phyloP scores from a whole-genome alignment of 35 echinoderm and acorn worm species.

The Hemicentrotus pulcherrimus region DNA sequence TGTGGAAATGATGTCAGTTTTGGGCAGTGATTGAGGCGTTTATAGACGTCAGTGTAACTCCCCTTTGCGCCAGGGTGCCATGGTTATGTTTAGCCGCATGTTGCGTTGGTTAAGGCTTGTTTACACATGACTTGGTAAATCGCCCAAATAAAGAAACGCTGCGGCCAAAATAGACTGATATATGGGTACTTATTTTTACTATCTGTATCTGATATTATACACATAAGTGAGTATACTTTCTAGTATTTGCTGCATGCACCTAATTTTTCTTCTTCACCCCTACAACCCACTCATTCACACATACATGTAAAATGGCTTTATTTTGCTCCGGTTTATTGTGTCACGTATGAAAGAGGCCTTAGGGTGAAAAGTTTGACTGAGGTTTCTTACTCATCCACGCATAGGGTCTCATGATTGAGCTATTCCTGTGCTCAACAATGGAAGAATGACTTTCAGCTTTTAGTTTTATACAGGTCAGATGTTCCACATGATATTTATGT shows the following conservation, averaged over 20 bases:
- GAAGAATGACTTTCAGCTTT: neutral
- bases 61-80: neutral
- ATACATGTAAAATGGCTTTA: no score
- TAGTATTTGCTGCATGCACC: no score
- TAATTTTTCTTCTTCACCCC: no score
- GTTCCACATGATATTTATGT: no score
- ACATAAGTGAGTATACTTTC: no score
- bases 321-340: neutral
- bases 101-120: neutral
- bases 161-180: no score
- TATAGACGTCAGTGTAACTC: neutral
- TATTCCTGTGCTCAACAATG: neutral
- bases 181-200: no score
- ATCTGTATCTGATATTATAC: no score
- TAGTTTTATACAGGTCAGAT: neutral
- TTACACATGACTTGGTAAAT: neutral
- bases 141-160: neutral
- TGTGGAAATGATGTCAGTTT: conserved; percentile 5
- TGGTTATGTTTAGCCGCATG: neutral
- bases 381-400: neutral
- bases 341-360: neutral
- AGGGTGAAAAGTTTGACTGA: neutral
- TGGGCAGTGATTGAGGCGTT: neutral
- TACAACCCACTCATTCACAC: no score
- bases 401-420: neutral